Evolutionary conservation across 2,113 vertebrate species (phyloP).

Genomic region (Alaudala cheleensis): DNA sequence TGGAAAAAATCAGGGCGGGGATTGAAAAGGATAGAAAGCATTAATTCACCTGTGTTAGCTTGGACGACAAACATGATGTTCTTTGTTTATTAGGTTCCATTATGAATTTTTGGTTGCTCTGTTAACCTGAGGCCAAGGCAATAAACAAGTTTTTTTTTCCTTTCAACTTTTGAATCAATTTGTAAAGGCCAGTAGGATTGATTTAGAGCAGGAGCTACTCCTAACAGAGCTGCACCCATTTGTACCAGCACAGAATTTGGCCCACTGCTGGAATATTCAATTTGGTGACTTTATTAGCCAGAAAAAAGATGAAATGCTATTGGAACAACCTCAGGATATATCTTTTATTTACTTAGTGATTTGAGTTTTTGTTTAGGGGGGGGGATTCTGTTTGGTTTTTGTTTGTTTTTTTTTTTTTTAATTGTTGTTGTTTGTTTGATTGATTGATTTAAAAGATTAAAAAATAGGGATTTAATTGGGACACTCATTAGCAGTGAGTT

Average conservation of each 20-base stretch:
- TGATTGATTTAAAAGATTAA: background rate
- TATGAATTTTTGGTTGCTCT: background rate
- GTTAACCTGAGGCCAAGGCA: background rate
- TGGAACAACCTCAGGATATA: background rate
- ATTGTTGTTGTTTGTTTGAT: background rate
- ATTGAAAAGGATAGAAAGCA: background rate
- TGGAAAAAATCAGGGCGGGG: background rate
- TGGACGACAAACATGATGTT: background rate
- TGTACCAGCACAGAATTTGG: background rate
- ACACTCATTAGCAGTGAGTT: background rate
- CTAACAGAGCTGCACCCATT: background rate
- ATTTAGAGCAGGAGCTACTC: background rate
- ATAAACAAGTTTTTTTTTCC: background rate
- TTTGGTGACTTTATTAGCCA: background rate
- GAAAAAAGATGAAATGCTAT: background rate
- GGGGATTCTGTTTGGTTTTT: background rate
- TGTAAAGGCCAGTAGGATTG: background rate
- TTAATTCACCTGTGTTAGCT: background rate
- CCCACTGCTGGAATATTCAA: background rate
- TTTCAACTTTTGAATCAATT: background rate
- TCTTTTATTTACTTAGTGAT: background rate
- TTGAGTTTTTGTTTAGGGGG: background rate
- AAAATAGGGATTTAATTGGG: background rate
- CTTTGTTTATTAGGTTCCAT: background rate
- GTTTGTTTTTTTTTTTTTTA: background rate